Evolutionary conservation across 2,113 vertebrate genomes (phyloP), one percentile per base, ranked within the genome.

Genomic region (Malurus cyaneus): DNA sequence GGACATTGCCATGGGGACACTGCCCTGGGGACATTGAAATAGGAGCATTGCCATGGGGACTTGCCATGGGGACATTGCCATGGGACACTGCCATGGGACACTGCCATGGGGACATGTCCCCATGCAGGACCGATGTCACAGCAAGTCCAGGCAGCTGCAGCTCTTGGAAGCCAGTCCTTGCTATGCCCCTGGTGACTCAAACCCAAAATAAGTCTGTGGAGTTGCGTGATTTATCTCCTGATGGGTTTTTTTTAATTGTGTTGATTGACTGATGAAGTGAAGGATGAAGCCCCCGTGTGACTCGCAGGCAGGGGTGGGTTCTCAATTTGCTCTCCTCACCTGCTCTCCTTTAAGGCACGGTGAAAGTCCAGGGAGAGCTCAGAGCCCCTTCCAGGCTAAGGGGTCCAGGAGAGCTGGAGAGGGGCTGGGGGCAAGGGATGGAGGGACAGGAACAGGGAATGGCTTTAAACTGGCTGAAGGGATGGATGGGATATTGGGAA

Each of bases 111-210:
- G 44, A 34, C 41, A 4, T 9, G 6, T 26, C 32, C 76, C 23
- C 6, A 1, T 21, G 23, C 41, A 41, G 50, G 16, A 23, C 17
- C 32, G 5, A 4, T 11, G 3, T 14, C 89, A 18, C 69, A 36
- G 62, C 21, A 2, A 15, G 21, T 2, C 32, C 26, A 14, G 52
- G 26, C 36, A 18, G 46, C n/a, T 77, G 50, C 29, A 77, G n/a
- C 57, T 61, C 56, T 19, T 8, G 6, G 3, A 18, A 11, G 31
- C 9, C 78, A 6, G 9, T 42, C 39, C 29, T 19, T 41, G 47
- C 41, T 18, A 8, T 29, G 53, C 8, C 24, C 34, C 28, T 11
- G 0, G 28, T 9, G 21, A 2, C 12, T 5, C 16, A 0, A 66
- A 14, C 20, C 26, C 36, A 2, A 16, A 71, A 15, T 12, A 19